phyloP scores from a whole-genome alignment of 2,888 invertebrate species.

The Falcaria lacertinaria region DNA sequence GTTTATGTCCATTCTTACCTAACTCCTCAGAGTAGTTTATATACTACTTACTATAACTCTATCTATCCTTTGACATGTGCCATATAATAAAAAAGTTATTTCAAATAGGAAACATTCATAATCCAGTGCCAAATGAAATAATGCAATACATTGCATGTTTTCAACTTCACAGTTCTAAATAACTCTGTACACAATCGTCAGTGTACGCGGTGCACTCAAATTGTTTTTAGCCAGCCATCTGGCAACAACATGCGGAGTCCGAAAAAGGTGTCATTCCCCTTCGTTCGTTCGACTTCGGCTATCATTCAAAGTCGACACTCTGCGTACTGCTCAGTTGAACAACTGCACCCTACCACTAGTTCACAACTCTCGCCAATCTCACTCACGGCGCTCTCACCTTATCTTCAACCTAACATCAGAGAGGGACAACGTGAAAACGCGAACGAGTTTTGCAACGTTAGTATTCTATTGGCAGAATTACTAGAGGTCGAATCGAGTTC shows the following conservation, averaged over 20 bases:
- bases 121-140: not conserved
- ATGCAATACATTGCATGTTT: conserved; percentile 20
- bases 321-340: conserved; percentile 27
- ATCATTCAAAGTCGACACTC: conserved; percentile 42
- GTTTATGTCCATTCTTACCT: no score
- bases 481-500: conserved; percentile 17
- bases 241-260: conserved; percentile 37
- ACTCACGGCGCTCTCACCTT: not conserved
- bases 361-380: conserved; percentile 11
- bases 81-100: no score
- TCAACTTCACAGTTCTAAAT: conserved; percentile 4
- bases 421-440: not conserved
- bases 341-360: conserved; percentile 28
- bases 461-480: conserved; percentile 7
- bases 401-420: not conserved
- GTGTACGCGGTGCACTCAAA: conserved; percentile 18
- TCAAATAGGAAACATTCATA: not conserved
- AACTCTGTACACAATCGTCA: conserved; percentile 13
- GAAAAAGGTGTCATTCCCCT: conserved; percentile 52
- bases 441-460: conserved; percentile 8
- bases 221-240: conserved; percentile 33
- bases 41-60: no score
- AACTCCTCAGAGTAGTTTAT: no score
- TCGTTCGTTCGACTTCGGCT: conserved; percentile 33
- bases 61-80: no score